Evolutionary conservation across 2,797 vertebrate genomes (phyloP).

Genomic region (Lacerta viridis): DNA sequence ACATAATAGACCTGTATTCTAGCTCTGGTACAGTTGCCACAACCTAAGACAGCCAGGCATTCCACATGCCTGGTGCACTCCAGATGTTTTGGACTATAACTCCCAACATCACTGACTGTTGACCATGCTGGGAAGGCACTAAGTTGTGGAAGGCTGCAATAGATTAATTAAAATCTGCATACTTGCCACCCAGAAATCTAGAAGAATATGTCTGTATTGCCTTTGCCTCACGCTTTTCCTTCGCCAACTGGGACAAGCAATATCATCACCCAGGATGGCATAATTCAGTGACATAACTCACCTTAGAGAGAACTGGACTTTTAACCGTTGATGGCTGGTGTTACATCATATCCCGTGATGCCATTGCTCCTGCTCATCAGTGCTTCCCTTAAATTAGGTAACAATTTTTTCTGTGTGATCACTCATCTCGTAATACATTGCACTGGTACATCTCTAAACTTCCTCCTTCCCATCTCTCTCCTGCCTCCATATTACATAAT

Average conservation of each 20-base stretch:
- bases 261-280: neutral
- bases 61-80: too few species aligned
- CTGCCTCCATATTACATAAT: neutral
- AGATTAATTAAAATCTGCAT: neutral
- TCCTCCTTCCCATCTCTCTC: neutral
- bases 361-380: slow-evolving; percentile 8
- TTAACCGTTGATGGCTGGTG: neutral
- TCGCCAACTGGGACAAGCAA: neutral
- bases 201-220: neutral
- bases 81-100: too few species aligned
- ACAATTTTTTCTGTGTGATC: neutral
- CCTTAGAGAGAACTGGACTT: neutral
- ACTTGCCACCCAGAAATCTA: neutral
- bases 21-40: neutral
- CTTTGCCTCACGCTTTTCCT: neutral
- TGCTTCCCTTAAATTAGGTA: slow-evolving; percentile 20
- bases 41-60: too few species aligned
- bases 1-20: neutral
- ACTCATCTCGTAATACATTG: neutral
- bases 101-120: too few species aligned
- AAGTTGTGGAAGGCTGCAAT: too few species aligned
- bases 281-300: neutral
- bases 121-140: too few species aligned
- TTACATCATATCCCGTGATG: slow-evolving; percentile 7
- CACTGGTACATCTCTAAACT: accelerated